Base-by-base conservation (phyloP, 2,888 invertebrate genomes). In the Campoplex capitator region DNA sequence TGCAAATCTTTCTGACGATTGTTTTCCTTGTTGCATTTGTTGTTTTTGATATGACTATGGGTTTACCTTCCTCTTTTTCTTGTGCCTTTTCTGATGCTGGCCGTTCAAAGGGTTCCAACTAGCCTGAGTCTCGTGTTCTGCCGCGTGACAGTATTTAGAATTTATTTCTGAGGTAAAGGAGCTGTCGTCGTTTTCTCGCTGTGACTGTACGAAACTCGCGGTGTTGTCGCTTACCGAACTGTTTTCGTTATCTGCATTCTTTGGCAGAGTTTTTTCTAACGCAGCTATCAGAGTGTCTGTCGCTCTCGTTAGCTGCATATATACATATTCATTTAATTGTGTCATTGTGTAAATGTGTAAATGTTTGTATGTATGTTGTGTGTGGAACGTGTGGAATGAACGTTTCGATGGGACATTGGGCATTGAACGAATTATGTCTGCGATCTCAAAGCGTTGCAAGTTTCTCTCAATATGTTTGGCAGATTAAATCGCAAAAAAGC, bases 1-100 rank as follows among this genome's bases (percentile, higher is more conserved):
- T 58, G 83, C 42, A 68, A 70, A 79, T 84, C 35, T 80, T 67
- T 51, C 16, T 56, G 42, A 84, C 73, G 70, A 71, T 77, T 73
- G n/a, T 75, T 67, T 42, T 48, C 48, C 18, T 51, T 81, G 51
- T 16, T 68, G 54, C 68, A 23, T 35, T 70, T 70, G 62, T 79
- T 71, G 65, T 83, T 81, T 82, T 45, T 73, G 67, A 42, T 86
- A 82, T 51, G 42, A 84, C 35, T 88, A 87, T 81, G 82, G 86
- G 75, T 90, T 93, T 93, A 93, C 93, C 93, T 93, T 93, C 93
- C 92, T 92, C 90, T 92, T 93, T 93, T 93, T 93, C 93, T 93
- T 93, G 93, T 92, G 90, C 90, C 93, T 93, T 93, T 93, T 93
- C 89, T 92, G 91, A 90, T 92, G 93, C 90, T 93, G 93, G 87